These are phyloP conservation scores for Germaria angustata DNA, from an alignment of 2,888 invertebrate genomes.

Conservation along the genomic window DNA sequence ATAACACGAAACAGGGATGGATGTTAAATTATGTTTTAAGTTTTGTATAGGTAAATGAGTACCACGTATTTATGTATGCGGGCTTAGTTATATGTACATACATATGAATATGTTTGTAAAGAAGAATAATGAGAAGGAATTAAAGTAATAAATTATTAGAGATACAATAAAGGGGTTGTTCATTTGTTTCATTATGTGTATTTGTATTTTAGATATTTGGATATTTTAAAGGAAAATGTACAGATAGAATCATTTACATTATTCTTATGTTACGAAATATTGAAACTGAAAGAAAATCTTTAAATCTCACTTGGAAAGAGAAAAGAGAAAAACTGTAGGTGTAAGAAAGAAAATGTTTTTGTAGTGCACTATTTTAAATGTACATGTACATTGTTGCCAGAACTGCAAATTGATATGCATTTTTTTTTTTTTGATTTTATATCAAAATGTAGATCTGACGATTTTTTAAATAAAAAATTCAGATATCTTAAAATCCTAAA, in stretches of 20 bases:
- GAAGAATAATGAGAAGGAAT: conserved; percentile 55
- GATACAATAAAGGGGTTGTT: conserved; percentile 51
- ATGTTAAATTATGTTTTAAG: conserved; percentile 39
- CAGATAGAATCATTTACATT: not conserved
- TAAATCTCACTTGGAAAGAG: not conserved
- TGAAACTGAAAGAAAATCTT: not conserved
- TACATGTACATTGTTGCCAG: no score
- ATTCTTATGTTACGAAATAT: conserved; percentile 12
- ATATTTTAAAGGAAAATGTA: no score
- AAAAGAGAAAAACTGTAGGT: no score
- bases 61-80: not conserved
- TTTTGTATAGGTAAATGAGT: conserved; percentile 3
- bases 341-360: not conserved
- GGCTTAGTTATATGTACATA: not conserved
- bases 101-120: not conserved
- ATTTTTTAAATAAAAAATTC: no score
- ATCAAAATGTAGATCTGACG: no score
- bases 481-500: no score
- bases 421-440: no score
- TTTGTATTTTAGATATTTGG: no score
- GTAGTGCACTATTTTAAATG: not conserved
- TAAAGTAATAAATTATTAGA: conserved; percentile 58
- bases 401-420: no score
- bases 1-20: conserved; percentile 41
- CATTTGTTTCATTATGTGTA: not conserved